phyloP scores from a whole-genome alignment of 2,113 vertebrate genomes.

The Aegithalos caudatus region DNA sequence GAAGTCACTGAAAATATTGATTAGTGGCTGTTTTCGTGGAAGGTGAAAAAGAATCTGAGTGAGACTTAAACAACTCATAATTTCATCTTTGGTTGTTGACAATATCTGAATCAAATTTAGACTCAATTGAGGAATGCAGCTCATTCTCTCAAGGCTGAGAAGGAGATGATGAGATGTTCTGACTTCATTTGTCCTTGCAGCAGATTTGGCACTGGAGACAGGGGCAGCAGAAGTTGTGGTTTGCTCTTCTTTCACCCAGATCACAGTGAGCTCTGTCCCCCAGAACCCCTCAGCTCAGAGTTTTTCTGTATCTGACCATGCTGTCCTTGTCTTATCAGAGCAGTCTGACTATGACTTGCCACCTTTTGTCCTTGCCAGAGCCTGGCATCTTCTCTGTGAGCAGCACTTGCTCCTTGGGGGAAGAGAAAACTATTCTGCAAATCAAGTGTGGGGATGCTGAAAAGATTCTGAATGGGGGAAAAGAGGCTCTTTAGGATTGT shows the following conservation, averaged over 20 bases:
- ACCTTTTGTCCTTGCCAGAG: background rate
- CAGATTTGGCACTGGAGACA: background rate
- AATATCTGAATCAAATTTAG: background rate
- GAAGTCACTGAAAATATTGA: background rate
- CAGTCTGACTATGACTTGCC: background rate
- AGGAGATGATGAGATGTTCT: background rate
- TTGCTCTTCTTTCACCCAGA: background rate
- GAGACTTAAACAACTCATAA: background rate
- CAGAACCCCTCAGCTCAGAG: background rate
- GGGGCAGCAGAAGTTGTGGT: background rate
- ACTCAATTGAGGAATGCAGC: background rate
- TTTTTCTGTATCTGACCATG: rapidly evolving
- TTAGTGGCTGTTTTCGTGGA: background rate
- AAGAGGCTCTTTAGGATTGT: background rate
- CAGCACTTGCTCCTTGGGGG: background rate
- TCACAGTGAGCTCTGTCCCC: background rate
- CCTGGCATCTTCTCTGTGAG: background rate
- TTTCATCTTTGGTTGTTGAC: background rate
- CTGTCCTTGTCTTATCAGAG: background rate
- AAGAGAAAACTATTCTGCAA: background rate
- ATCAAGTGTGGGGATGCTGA: background rate
- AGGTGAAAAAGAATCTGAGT: background rate
- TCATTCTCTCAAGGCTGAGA: background rate
- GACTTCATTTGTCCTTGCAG: background rate
- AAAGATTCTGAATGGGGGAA: background rate